Base-by-base conservation (phyloP, 2,797 vertebrate genomes). In the Epinephelus coioides region DNA sequence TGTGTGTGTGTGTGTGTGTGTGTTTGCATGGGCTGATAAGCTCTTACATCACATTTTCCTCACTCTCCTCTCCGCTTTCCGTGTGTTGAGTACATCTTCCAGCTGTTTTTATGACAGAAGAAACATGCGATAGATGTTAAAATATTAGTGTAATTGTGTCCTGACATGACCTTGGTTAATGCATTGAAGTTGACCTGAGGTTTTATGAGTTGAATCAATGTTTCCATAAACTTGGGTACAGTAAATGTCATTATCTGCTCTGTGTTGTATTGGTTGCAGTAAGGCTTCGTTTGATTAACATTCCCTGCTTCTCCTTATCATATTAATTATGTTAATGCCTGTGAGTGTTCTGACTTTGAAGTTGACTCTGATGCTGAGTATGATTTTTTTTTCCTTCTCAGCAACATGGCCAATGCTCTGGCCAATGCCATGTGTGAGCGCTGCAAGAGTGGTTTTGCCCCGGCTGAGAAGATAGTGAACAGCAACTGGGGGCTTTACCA, bases 351-450 rank as follows among this genome's bases (percentile, higher is more conserved):
- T 5, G 30, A 30, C 30, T 25, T 25, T 25, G 25, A 25, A 30
- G 34, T 2, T 49, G 5, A 76, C 57, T 17, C 63, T 83, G 0
- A 72, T 30, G n/a, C 0, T 27, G 25, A 25, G 25, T 25, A 25
- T 23, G 34, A 34, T 34, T 34, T 34, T 40, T 40, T 38, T 27
- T 25, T 23, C 53, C 47, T n/a, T 67, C 64, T 44, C 92, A 99
- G 98, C 95, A 99, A 99, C 92, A 99, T 99, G 98, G 97, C 97
- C 2, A 99, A 97, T 0, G 98, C 98, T 0, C 94, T 99, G 81
- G 97, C 98, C 79, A 99, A 97, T 0, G 98, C 98, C 85, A 96
- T 97, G 72, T 99, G 98, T 3, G 98, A 99, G 90, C 97, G 98
- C 88, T 99, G 98, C 87, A 96, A 95, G 90, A 96, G 94, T 0